Conservation (phyloP, 2,888 invertebrate species). For the Eristalinus aeneus region DNA sequence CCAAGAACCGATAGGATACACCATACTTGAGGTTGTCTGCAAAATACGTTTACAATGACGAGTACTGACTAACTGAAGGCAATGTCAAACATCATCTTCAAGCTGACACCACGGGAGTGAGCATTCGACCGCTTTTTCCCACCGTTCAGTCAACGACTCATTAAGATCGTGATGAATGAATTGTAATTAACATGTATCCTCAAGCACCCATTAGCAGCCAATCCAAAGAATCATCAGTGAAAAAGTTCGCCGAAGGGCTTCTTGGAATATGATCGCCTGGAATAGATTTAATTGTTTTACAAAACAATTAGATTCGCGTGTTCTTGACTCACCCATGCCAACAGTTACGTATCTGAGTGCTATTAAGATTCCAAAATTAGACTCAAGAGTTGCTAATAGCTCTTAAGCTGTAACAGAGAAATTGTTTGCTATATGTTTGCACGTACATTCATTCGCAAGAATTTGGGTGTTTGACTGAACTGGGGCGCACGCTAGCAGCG, state of each 20-base stretch:
- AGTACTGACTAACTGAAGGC: not conserved
- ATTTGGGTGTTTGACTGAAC: not conserved
- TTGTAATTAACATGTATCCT: not conserved
- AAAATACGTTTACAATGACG: too few species aligned
- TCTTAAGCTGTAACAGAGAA: not conserved
- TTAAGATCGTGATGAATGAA: not conserved
- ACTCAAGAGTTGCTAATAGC: not conserved
- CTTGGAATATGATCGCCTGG: not conserved
- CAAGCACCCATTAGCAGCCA: not conserved
- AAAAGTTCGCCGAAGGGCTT: not conserved
- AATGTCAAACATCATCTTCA: not conserved
- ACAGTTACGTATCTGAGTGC: not conserved
- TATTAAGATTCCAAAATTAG: not conserved
- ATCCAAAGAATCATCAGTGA: not conserved
- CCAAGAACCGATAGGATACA: too few species aligned
- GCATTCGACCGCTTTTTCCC: not conserved
- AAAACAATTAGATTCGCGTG: not conserved
- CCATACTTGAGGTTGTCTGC: too few species aligned
- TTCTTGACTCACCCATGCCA: not conserved
- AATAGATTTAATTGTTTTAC: not conserved
- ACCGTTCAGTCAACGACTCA: not conserved
- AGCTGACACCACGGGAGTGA: not conserved
- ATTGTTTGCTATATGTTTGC: not conserved
- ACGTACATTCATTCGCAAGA: not conserved
- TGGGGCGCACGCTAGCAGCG: too few species aligned